phyloP scores from a whole-genome alignment of 2,888 invertebrate species.

The Cotesia congregata region DNA sequence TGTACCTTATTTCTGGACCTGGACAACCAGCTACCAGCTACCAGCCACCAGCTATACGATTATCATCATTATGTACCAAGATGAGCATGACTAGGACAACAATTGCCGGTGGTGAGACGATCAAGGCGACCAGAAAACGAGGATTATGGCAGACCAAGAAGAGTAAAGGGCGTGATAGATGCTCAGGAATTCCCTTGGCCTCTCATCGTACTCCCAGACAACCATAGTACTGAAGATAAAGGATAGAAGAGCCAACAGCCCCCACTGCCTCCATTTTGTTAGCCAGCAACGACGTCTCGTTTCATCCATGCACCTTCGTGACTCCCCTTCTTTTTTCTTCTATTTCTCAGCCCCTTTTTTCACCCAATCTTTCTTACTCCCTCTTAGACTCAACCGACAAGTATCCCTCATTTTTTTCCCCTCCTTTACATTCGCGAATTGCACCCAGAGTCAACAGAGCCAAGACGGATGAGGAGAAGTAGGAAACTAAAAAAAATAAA shows the following conservation, averaged over 20 bases:
- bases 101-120: conserved; percentile 11
- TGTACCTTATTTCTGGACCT: too few species aligned
- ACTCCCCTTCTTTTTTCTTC: conserved; percentile 37
- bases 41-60: too few species aligned
- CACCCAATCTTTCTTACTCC: conserved; percentile 29
- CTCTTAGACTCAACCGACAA: conserved; percentile 18
- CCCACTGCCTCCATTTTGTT: conserved; percentile 9
- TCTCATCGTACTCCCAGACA: conserved; percentile 23
- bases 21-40: too few species aligned
- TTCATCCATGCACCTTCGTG: conserved; percentile 55
- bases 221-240: background rate
- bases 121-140: conserved; percentile 24
- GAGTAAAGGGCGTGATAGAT: conserved; percentile 40
- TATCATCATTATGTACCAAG: too few species aligned
- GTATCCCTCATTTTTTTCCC: conserved; percentile 40
- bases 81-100: conserved; percentile 15
- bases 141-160: conserved; percentile 32
- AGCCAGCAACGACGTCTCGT: conserved; percentile 48
- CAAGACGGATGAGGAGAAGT: conserved; percentile 28
- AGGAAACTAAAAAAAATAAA: conserved; percentile 35
- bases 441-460: conserved; percentile 23
- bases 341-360: conserved; percentile 15
- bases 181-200: conserved; percentile 62
- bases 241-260: conserved; percentile 34
- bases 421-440: conserved; percentile 29